These are phyloP conservation scores for Ennomos quercinarius DNA, from an alignment of 2,888 invertebrate genomes.

Conservation along the genomic window DNA sequence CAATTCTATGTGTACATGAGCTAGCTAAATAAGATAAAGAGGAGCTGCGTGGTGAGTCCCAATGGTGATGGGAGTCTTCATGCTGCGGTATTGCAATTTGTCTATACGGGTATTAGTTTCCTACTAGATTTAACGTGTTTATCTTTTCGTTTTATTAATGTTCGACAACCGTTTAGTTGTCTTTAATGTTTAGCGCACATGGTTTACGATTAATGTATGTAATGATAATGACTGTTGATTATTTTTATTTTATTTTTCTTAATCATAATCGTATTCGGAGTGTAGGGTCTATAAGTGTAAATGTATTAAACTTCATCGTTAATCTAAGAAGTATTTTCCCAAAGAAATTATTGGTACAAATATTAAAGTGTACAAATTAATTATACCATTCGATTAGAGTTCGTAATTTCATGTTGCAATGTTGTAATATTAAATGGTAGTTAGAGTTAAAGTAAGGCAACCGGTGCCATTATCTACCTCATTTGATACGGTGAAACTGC, in stretches of 20 bases:
- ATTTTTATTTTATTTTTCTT: conserved; percentile 80
- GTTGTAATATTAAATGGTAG: conserved; percentile 75
- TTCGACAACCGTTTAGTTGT: conserved; percentile 59
- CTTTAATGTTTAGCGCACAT: conserved; percentile 74
- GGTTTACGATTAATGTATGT: conserved; percentile 62
- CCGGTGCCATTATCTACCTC: conserved; percentile 82
- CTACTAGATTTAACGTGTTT: conserved; percentile 81
- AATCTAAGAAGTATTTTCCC: conserved; percentile 72
- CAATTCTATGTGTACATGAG: conserved; percentile 33
- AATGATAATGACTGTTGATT: conserved; percentile 80
- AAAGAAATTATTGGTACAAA: conserved; percentile 86
- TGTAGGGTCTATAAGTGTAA: conserved; percentile 65
- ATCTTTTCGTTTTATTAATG: conserved; percentile 70
- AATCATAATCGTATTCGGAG: conserved; percentile 59
- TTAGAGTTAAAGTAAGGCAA: conserved; percentile 70
- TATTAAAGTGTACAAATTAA: conserved; percentile 81
- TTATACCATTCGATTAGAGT: conserved; percentile 68
- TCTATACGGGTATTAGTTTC: conserved; percentile 86
- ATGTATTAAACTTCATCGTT: conserved; percentile 54
- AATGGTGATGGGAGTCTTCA: conserved; percentile 41
- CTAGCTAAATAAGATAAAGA: conserved; percentile 15
- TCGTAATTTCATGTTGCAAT: conserved; percentile 79
- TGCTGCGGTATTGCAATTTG: conserved; percentile 75
- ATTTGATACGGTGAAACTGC: conserved; percentile 54
- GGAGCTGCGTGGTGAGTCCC: conserved; percentile 20